Evolutionary conservation across 2,113 vertebrate genomes (phyloP), one percentile per base, ranked within the genome.

Genomic region (Perca schrenkii): DNA sequence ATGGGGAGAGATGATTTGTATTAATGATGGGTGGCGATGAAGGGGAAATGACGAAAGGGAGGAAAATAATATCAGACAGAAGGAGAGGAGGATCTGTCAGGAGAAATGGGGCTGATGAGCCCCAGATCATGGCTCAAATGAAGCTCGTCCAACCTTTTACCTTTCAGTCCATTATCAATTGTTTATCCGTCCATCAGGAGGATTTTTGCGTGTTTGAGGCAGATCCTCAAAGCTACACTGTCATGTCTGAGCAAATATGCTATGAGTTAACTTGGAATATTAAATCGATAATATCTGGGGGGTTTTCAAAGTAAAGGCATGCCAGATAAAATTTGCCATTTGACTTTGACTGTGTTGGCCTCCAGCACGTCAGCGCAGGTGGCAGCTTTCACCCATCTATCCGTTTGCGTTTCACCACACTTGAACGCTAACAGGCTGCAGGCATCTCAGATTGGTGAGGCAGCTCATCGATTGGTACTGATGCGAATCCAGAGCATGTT

Each of bases 21-120:
- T 95, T 95, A 95, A 94, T 92, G 91, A 93, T 79, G 79, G 91
- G 79, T 70, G 86, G 81, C 63, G 54, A 92, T 80, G 86, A 83
- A 89, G 69, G 64, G 54, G 77, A 70, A 68, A 85, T 84, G 89
- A 89, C 76, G 68, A 87, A 86, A 85, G 25, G 68, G 67, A 77
- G 77, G 84, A 82, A 88, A 87, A 91, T 85, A 75, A 91, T 86
- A 87, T 77, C 82, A 89, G 87, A 89, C 91, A 93, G 89, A 86
- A 76, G 77, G 78, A 86, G 82, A 89, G 81, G 68, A 77, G 73
- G 73, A 77, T 72, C 83, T 93, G 92, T 91, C 88, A 80, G 60
- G 63, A 79, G 75, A 77, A 87, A 91, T 78, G 63, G 71, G 78
- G 52, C 67, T 92, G 79, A 93, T 83, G 81, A 88, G 80, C 63